Base-by-base conservation (phyloP, 2,888 invertebrate genomes). In the Lagria hirta region DNA sequence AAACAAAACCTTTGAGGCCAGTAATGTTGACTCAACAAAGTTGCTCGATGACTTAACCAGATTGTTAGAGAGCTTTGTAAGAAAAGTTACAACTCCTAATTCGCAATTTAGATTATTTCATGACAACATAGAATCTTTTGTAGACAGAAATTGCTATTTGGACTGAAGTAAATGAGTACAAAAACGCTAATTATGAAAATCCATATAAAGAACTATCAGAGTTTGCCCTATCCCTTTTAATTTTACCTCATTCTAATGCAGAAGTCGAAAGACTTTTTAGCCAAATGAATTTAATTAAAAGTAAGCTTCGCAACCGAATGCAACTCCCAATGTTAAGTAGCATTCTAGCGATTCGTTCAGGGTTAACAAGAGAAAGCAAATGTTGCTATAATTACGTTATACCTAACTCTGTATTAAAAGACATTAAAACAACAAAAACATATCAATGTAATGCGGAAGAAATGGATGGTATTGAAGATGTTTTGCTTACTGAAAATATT, bases 241-340 rank as follows among this genome's bases (percentile, higher is more conserved):
- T 17, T 5, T 37, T 51, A 15, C 49, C 51, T n/a, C 34, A 47
- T 36, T 51, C 52, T 4, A 52, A 52, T 33, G 48, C 52, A 1
- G 50, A 48, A 11, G 48, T 48, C 2, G 50, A 45, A 37, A 20
- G 42, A 24, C 8, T 41, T 15, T 49, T 42, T 37, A 48, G 47
- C 17, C 20, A 27, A 5, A 44, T 52, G 49, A 44, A 36, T 34
- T 17, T 49, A 7, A 29, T 52, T 8, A 52, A 52, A 46, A 23
- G 11, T 11, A 51, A 51, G 46, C 20, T 43, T 24, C 10, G 47
- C 5, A 49, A 49, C 23, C 14, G 36, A 38, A 32, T 49, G 32
- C 4, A 27, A 5, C 16, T 33, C 16, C 22, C n/a, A 27, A 45
- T 35, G 36, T 15, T 28, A 16, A 34, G 21, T 21, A 6, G 17